These are phyloP conservation scores for Orthochromis indermauri DNA, from an alignment of 2,113 vertebrate genomes.

Conservation along the genomic window DNA sequence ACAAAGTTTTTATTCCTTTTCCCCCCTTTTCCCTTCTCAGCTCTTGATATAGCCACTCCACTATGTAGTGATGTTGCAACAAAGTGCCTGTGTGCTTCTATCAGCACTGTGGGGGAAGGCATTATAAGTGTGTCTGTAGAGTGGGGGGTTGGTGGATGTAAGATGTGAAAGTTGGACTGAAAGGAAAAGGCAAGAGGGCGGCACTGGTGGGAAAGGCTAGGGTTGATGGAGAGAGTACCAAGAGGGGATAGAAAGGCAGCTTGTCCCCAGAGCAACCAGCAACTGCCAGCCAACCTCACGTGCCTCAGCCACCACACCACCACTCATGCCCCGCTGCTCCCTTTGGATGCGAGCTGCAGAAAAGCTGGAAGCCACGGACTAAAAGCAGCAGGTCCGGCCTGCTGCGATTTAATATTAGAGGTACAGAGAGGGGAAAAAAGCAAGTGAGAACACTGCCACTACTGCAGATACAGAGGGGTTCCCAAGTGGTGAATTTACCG, in stretches of 20 bases:
- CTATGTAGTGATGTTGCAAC: conserved; percentile 28
- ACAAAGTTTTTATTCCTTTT: conserved; percentile 29
- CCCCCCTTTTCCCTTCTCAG: not conserved
- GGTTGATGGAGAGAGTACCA: not conserved
- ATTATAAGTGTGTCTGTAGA: not conserved
- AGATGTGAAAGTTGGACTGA: not conserved
- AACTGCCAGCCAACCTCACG: not conserved
- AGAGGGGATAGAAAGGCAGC: not conserved
- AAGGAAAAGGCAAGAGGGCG: not conserved
- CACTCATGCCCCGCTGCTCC: not conserved
- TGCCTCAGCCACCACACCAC: not conserved
- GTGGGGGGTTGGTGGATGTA: not conserved
- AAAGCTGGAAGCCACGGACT: conserved; percentile 8
- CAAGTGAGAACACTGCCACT: not conserved
- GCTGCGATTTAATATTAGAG: not conserved
- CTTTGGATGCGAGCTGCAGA: not conserved
- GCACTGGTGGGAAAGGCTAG: not conserved
- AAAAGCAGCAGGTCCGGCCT: conserved; percentile 3
- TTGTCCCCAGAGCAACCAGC: conserved; percentile 14
- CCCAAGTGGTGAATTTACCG: not conserved
- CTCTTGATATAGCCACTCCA: conserved; percentile 2
- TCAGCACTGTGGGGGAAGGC: conserved; percentile 12
- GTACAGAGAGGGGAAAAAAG: not conserved
- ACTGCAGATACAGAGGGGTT: not conserved
- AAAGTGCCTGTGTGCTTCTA: conserved; percentile 22